Conservation (phyloP, 2,797 vertebrate species). For the Columba guinea region DNA sequence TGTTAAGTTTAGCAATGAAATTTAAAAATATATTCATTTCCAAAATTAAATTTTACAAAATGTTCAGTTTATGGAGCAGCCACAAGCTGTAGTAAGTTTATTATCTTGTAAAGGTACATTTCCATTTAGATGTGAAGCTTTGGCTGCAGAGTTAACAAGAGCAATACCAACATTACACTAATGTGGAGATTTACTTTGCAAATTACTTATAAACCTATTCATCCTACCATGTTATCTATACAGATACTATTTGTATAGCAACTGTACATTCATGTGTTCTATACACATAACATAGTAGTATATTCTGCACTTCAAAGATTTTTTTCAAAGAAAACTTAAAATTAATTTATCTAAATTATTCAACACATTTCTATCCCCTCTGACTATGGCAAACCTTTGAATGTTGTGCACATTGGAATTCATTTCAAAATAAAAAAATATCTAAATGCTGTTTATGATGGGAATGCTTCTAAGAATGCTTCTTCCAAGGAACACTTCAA, state of each 20-base stretch:
- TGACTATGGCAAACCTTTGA: background rate
- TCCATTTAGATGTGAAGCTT: background rate
- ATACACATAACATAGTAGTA: background rate
- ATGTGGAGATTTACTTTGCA: background rate
- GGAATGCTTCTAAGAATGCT: background rate
- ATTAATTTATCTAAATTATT: constrained; percentile 11
- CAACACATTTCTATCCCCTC: background rate
- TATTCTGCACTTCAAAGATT: background rate
- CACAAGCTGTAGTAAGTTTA: background rate
- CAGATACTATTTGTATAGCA: background rate
- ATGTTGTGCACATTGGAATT: background rate
- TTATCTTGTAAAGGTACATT: background rate
- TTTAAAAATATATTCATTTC: background rate
- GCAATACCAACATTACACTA: background rate
- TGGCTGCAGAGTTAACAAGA: background rate
- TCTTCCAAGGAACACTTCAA: background rate
- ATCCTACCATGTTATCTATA: background rate
- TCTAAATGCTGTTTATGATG: background rate
- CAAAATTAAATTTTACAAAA: background rate
- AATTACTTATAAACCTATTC: background rate
- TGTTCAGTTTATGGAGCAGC: background rate
- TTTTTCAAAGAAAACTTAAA: background rate
- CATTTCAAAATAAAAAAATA: background rate
- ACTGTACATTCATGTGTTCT: background rate
- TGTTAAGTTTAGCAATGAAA: background rate